Conservation (phyloP, 2,888 invertebrate genomes). For the Hofmannophila pseudospretella region DNA sequence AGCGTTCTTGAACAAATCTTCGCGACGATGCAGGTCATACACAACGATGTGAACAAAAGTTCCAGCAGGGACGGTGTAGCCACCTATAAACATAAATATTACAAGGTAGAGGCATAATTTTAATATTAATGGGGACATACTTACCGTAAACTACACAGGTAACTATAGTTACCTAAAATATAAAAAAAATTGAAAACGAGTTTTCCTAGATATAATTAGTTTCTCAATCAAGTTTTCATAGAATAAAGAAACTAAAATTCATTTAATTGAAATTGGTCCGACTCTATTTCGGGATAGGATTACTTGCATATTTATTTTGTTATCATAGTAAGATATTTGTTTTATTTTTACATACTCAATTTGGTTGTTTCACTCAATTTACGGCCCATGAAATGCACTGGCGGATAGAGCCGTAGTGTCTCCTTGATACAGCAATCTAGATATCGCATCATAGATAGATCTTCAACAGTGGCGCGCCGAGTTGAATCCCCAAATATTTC, state of each 20-base stretch:
- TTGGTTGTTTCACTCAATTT: conserved; percentile 73
- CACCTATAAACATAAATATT: background rate
- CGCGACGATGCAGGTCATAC: conserved; percentile 52
- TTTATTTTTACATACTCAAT: conserved; percentile 79
- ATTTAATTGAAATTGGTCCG: too few relatives aligned
- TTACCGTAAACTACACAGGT: too few relatives aligned
- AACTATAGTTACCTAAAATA: too few relatives aligned
- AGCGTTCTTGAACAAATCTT: conserved; percentile 80
- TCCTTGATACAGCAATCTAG: conserved; percentile 85
- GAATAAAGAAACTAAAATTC: too few relatives aligned
- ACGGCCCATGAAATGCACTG: conserved; percentile 81
- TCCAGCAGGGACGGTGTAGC: background rate
- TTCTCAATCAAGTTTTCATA: too few relatives aligned
- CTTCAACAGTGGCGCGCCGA: conserved; percentile 77
- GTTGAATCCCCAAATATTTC: conserved; percentile 80
- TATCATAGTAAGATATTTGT: too few relatives aligned
- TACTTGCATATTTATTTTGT: too few relatives aligned
- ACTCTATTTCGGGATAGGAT: too few relatives aligned
- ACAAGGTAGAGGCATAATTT: too few relatives aligned
- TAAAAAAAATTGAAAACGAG: too few relatives aligned
- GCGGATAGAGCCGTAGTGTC: conserved; percentile 80
- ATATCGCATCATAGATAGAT: conserved; percentile 79
- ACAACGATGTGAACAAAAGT: background rate
- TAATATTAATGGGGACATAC: too few relatives aligned
- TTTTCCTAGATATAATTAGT: too few relatives aligned